Conservation (phyloP, 2,113 vertebrate species). For the Atherinomorus stipes region DNA sequence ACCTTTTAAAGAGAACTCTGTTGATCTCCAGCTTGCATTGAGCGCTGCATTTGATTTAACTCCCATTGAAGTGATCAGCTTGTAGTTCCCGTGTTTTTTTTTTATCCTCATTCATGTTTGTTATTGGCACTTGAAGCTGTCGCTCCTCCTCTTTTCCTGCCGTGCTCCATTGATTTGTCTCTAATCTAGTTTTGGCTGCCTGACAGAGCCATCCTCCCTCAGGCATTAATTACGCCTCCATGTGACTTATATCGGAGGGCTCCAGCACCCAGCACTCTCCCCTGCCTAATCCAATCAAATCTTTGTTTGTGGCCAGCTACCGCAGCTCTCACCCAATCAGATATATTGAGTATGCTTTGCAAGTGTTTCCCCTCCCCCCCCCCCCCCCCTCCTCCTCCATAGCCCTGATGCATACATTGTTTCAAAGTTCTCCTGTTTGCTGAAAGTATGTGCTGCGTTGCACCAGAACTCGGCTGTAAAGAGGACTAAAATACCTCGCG, state of each 20-base stretch:
- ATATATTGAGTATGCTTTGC: conserved; percentile 82
- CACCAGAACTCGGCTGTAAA: conserved; percentile 17
- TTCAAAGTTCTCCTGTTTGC: conserved; percentile 14
- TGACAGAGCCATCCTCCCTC: conserved; percentile 68
- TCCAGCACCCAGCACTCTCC: conserved; percentile 56
- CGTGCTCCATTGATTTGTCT: conserved; percentile 75
- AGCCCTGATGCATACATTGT: conserved; percentile 28
- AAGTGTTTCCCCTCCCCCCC: conserved; percentile 60
- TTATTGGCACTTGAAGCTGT: conserved; percentile 10
- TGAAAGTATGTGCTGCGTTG: conserved; percentile 7
- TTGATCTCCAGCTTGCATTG: too few relatives aligned
- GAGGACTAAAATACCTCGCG: not conserved
- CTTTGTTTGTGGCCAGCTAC: conserved; percentile 60
- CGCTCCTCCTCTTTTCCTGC: conserved; percentile 58
- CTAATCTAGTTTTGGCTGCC: conserved; percentile 77
- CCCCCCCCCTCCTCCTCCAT: conserved; percentile 40
- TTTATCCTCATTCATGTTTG: conserved; percentile 34
- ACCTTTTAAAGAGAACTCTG: too few relatives aligned
- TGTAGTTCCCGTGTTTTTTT: conserved; percentile 16
- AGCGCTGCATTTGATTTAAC: conserved; percentile 32
- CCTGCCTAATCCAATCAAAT: conserved; percentile 77
- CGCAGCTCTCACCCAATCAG: conserved; percentile 76
- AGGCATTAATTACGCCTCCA: conserved; percentile 84
- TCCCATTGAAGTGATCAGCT: conserved; percentile 3
- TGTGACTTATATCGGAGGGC: conserved; percentile 75